phyloP scores from a whole-genome alignment of 2,888 invertebrate genomes.

The Prostheceraeus crozeri region DNA sequence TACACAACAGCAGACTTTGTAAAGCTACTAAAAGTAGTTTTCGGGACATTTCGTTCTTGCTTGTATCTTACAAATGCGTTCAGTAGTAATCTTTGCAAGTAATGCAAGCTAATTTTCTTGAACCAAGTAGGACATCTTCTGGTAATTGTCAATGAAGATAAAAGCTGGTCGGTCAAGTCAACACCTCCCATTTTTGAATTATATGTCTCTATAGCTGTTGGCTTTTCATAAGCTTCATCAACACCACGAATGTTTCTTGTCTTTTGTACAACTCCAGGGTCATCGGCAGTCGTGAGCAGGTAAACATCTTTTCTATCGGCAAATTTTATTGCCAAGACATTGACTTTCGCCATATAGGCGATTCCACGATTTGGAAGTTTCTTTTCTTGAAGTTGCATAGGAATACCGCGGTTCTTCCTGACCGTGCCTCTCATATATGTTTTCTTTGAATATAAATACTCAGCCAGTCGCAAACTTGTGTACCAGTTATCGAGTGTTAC shows the following conservation, averaged over 20 bases:
- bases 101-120: conserved; percentile 12
- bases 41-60: not conserved
- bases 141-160: not conserved
- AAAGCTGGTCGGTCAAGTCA: conserved; percentile 17
- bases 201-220: not conserved
- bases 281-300: not conserved
- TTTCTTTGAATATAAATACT: not conserved
- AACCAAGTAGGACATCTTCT: not conserved
- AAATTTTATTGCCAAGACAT: conserved; percentile 1
- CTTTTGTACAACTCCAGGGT: conserved; percentile 1
- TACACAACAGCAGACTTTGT: conserved; percentile 16
- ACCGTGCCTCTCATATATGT: too few relatives aligned
- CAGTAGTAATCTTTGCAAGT: conserved; percentile 6
- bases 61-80: conserved; percentile 11
- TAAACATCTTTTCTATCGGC: conserved; percentile 11
- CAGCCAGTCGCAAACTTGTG: conserved; percentile 10
- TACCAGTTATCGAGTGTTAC: conserved; percentile 18
- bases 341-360: not conserved
- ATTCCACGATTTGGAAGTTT: not conserved
- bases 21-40: too few relatives aligned
- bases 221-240: not conserved
- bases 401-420: conserved; percentile 7
- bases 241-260: not conserved
- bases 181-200: conserved; percentile 21
- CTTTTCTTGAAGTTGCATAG: not conserved